Percentiles rank a stretch among this genome's conserved stretches.
Conservation (phyloP, 2,113 vertebrate genomes). For the Jacana jacana region DNA sequence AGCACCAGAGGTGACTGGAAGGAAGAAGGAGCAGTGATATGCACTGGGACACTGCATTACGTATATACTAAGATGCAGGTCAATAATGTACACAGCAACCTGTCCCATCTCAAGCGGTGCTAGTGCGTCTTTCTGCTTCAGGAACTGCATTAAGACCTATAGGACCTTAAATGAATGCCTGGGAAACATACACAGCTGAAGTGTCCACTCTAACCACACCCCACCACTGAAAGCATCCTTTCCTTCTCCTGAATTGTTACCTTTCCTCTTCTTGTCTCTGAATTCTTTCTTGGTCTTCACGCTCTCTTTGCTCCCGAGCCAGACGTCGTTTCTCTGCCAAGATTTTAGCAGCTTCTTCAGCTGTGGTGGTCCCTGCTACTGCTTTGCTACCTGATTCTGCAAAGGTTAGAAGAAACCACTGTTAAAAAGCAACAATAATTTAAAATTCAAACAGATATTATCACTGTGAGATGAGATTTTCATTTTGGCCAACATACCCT, state of each 20-base stretch:
- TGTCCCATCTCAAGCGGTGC: neutral
- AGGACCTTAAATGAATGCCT: neutral
- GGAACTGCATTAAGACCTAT: neutral
- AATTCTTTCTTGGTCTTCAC: conserved; percentile 80
- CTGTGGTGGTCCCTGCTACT: conserved; percentile 78
- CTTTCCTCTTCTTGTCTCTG: conserved; percentile 83
- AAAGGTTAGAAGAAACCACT: neutral
- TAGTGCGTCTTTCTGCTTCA: neutral
- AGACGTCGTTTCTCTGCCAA: conserved; percentile 85
- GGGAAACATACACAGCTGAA: neutral
- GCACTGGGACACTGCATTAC: neutral
- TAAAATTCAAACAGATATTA: neutral
- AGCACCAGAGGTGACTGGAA: neutral
- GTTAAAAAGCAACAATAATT: neutral
- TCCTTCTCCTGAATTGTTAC: conserved; percentile 57
- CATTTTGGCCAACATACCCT: neutral
- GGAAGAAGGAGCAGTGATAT: neutral
- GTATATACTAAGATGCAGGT: neutral
- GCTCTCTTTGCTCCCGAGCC: conserved; percentile 85
- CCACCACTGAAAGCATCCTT: neutral
- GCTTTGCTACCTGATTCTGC: conserved; percentile 77
- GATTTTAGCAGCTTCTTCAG: conserved; percentile 86
- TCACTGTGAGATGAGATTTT: neutral
- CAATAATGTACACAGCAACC: neutral
- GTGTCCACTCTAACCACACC: neutral